These are phyloP conservation scores for Aporophyla nigra DNA, from an alignment of 2,888 invertebrate species.

Conservation along the genomic window DNA sequence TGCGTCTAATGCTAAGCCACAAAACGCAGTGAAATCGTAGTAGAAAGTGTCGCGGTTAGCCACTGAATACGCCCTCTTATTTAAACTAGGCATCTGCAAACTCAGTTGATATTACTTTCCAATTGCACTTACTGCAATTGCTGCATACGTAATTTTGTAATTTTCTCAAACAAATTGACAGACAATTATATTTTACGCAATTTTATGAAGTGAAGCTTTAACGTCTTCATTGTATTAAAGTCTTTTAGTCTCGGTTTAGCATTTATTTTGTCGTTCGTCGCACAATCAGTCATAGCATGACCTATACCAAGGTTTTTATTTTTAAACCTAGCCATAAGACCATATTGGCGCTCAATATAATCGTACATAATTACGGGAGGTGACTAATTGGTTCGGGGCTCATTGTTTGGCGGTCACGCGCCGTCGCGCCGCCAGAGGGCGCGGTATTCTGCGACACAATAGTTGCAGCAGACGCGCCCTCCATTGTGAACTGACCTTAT, in stretches of 20 bases:
- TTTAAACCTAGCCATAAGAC: conserved; percentile 24
- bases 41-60: conserved; percentile 86
- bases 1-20: conserved; percentile 71
- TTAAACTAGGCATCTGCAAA: conserved; percentile 82
- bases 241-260: conserved; percentile 6
- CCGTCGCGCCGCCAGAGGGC: conserved; percentile 80
- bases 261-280: conserved; percentile 16
- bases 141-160: conserved; percentile 50
- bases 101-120: conserved; percentile 72
- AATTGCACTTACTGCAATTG: conserved; percentile 66
- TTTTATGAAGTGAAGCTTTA: conserved; percentile 13
- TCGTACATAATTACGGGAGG: conserved; percentile 59
- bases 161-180: conserved; percentile 52
- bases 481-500: conserved; percentile 81
- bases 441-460: conserved; percentile 74
- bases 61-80: conserved; percentile 79
- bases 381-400: conserved; percentile 72
- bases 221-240: conserved; percentile 16
- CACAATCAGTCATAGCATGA: conserved; percentile 24
- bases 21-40: conserved; percentile 79
- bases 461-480: conserved; percentile 75
- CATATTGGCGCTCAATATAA: conserved; percentile 50
- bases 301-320: conserved; percentile 40
- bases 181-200: conserved; percentile 56
- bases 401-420: conserved; percentile 77